Evolutionary conservation across 2,113 vertebrate species (phyloP), one percentile per base, ranked within the genome.

Genomic region (Forbesichthys papilliferus): DNA sequence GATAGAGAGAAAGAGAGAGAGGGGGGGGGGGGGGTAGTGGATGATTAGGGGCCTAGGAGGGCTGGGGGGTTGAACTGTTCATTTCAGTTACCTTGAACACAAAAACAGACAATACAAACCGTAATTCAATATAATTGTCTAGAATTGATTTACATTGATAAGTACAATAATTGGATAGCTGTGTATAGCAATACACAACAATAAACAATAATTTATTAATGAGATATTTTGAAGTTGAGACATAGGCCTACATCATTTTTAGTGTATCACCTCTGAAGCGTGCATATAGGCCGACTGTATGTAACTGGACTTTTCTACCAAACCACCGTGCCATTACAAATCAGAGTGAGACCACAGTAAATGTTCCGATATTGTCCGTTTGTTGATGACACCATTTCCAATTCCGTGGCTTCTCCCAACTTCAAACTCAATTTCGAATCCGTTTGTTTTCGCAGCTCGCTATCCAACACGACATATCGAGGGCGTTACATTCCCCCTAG

Each of bases 391-490:
- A 83, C 74, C 63, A 66, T 79, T 73, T 59, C 62, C 27, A 82
- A 82, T 80, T 48, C 75, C 48, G 77, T 57, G 65, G 81, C 75
- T 74, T 83, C 70, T 75, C 65, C 64, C 75, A 63, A 77, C 80
- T 88, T 89, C 82, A 90, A 87, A 88, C 79, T 78, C 76, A 70
- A 80, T 87, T 61, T 73, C 75, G 71, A 57, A n/a, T 69, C 51
- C 82, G 78, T 86, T 88, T 89, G 77, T 81, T 87, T 89, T 86
- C 66, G 67, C 14, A 13, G 75, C 58, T 76, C 71, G 73, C 58
- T 14, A 63, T 71, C 78, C 68, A 79, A 73, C 81, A 86, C 60
- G 67, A 77, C 81, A 87, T 84, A 86, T 75, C 78, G 73, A 59
- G 57, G 68, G 51, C 56, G 74, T 74, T 11, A 72, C 79, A 83